Percentiles rank a stretch among this genome's conserved stretches.
Conservation (phyloP, 2,113 vertebrate genomes). For the Ptilonorhynchus violaceus region DNA sequence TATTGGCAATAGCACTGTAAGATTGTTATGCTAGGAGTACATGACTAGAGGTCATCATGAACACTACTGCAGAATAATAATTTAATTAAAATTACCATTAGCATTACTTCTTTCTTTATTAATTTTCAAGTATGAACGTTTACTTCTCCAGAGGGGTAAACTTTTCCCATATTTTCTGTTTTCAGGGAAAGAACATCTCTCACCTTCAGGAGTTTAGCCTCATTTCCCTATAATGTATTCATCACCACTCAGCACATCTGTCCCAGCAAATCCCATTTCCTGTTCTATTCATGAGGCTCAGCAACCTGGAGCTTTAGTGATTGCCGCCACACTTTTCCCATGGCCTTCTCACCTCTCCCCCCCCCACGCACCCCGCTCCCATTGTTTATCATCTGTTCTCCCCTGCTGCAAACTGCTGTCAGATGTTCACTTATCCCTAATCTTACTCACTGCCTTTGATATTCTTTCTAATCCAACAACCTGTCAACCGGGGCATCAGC, state of each 20-base stretch:
- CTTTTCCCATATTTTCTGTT: not conserved
- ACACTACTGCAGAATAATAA: not conserved
- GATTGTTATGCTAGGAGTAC: not conserved
- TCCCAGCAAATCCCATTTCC: conserved; percentile 77
- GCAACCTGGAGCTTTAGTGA: conserved; percentile 75
- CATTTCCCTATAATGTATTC: conserved; percentile 71
- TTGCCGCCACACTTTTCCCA: conserved; percentile 77
- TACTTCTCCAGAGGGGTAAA: not conserved
- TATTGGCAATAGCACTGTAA: not conserved
- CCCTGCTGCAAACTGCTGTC: conserved; percentile 75
- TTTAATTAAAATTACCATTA: not conserved
- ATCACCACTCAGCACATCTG: conserved; percentile 74
- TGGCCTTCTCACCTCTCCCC: conserved; percentile 76
- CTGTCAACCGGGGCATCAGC: conserved; percentile 73
- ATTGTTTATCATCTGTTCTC: conserved; percentile 80
- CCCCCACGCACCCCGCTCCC: conserved; percentile 55
- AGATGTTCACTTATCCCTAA: conserved; percentile 76
- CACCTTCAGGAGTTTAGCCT: conserved; percentile 62
- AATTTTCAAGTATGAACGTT: not conserved
- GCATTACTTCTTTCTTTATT: not conserved
- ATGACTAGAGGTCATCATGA: not conserved
- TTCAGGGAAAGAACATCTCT: conserved; percentile 37
- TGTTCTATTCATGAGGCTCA: conserved; percentile 75
- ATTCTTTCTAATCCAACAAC: conserved; percentile 77
- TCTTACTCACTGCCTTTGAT: conserved; percentile 75